Base-by-base conservation (phyloP, 2,113 vertebrate genomes). In the Pelmatolapia mariae region DNA sequence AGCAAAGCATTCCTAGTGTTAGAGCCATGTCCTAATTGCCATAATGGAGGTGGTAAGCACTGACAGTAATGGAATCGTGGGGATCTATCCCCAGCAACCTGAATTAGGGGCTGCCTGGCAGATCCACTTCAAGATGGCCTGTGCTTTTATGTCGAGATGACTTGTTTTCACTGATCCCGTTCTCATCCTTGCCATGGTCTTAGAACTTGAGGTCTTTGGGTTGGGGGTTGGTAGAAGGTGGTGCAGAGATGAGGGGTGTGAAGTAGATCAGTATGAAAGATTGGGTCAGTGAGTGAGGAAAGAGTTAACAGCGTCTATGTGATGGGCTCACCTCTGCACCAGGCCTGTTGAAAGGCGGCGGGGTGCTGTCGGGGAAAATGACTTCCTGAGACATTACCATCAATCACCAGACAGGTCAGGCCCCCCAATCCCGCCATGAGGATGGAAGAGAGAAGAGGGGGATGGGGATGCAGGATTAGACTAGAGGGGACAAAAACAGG, bases 311-410 rank as follows among this genome's bases (percentile, higher is more conserved):
- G 93, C 79, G 78, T 88, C 92, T 90, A 80, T 94, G 95, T 94
- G 95, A 95, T 96, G 92, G 93, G 89, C 92, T 95, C 93, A 96
- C 94, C 93, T 96, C 95, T 94, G 94, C 95, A 94, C 94, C 88
- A 91, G 94, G 94, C 93, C 93, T 93, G 94, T 91, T 96, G 93
- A 95, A 95, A 95, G 95, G 96, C 94, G 92, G 93, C 87, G 59
- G 92, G 95, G 92, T 93, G 94, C 94, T 95, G 95, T 95, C 91
- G 94, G 94, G 89, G 95, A 95, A 96, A 96, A 96, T 96, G 93
- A 96, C 96, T 96, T 97, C 96, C 96, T 96, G 96, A 96, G 96
- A 96, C 96, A 96, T 96, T 96, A 94, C 91, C 95, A 95, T 96
- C 95, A 93, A 95, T 97, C 96, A 96, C 92, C 95, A 93, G 89